These are phyloP conservation scores for Sebastes steindachneri DNA, from an alignment of 2,797 vertebrate species.

Conservation along the genomic window DNA sequence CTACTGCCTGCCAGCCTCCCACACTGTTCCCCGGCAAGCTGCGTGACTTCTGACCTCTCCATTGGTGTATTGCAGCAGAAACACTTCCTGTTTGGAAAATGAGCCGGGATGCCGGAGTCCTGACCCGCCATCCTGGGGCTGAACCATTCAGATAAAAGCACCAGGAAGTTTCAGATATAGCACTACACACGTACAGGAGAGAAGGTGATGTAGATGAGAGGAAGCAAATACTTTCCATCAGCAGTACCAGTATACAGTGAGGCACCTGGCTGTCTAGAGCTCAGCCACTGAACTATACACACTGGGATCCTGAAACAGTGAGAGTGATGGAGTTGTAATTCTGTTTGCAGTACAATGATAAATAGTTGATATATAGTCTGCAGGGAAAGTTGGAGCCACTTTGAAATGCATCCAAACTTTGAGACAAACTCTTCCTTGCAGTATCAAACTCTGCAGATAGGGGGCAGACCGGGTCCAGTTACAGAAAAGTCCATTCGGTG, in stretches of 20 bases:
- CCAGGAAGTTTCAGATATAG: background rate
- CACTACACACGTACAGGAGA: accelerated
- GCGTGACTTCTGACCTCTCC: slow-evolving; percentile 43
- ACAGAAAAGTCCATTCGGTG: background rate
- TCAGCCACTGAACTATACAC: background rate
- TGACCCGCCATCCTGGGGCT: slow-evolving; percentile 19
- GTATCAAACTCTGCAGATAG: slow-evolving; percentile 48
- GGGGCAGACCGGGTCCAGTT: slow-evolving; percentile 59
- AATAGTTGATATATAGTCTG: background rate
- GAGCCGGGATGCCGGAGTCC: slow-evolving; percentile 8
- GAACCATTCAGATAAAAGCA: background rate
- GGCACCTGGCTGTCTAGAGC: background rate
- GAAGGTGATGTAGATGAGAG: background rate
- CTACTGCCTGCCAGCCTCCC: slow-evolving; percentile 3
- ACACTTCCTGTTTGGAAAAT: slow-evolving; percentile 58
- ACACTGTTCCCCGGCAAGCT: slow-evolving; percentile 18
- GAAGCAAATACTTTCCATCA: background rate
- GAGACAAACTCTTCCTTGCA: slow-evolving; percentile 33
- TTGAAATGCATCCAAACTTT: slow-evolving; percentile 2
- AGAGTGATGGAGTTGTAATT: background rate
- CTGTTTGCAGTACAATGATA: background rate
- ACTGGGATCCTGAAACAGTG: background rate
- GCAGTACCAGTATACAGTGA: background rate
- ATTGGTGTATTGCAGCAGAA: slow-evolving; percentile 11
- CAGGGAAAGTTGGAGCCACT: background rate